Evolutionary conservation across 2,888 invertebrate genomes (phyloP).

Genomic region (Amblyjoppa fuscipennis): DNA sequence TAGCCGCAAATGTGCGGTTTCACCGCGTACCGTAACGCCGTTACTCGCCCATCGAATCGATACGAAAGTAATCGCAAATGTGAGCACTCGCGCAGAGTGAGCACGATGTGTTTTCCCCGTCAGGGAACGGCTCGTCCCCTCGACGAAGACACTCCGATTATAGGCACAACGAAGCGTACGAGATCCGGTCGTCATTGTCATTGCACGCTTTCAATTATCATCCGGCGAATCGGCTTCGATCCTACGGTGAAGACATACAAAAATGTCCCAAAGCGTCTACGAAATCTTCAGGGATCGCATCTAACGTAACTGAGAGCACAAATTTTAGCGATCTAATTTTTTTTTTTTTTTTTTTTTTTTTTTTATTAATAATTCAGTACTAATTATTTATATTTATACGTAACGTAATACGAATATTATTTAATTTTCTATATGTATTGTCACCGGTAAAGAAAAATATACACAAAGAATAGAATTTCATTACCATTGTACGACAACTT

Average conservation of each 20-base stretch:
- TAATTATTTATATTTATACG: no score
- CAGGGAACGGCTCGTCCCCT: constrained; percentile 40
- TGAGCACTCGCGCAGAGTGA: constrained; percentile 50
- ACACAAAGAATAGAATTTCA: no score
- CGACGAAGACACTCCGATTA: constrained; percentile 11
- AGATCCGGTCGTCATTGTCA: constrained; percentile 28
- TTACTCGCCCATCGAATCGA: constrained; percentile 61
- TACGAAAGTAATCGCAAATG: constrained; percentile 69
- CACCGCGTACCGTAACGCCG: constrained; percentile 33
- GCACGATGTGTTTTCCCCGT: constrained; percentile 44
- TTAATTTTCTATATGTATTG: no score
- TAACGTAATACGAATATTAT: no score
- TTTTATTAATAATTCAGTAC: no score
- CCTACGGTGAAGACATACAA: background rate
- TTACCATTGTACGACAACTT: no score
- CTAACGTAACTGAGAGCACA: background rate
- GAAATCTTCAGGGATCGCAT: background rate
- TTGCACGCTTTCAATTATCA: constrained; percentile 44
- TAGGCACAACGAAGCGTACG: constrained; percentile 15
- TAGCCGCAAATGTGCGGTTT: constrained; percentile 55
- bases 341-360: no score
- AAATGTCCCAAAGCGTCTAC: background rate
- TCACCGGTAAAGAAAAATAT: no score
- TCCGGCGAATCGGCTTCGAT: constrained; percentile 10
- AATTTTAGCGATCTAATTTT: no score